Evolutionary conservation across 2,113 vertebrate genomes (phyloP).

Genomic region (Passer domesticus): DNA sequence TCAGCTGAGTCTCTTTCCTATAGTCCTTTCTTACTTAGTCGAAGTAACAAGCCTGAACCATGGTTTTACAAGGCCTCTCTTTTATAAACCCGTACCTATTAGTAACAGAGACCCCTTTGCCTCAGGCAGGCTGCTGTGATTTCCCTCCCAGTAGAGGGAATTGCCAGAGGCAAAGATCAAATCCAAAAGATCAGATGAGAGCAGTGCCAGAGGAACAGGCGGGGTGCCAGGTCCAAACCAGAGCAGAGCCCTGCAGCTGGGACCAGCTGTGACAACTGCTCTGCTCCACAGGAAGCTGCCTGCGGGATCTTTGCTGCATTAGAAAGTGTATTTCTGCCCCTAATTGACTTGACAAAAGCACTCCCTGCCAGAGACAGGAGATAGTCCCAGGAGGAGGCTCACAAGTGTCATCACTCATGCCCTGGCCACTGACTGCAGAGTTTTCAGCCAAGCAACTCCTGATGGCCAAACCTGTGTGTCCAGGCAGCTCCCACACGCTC

Average conservation of each 20-base stretch:
- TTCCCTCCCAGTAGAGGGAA: background rate
- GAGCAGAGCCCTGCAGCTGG: background rate
- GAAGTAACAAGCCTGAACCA: background rate
- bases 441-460: background rate
- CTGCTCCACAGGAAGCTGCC: background rate
- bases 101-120: background rate
- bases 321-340: background rate
- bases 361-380: rapidly evolving
- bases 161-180: background rate
- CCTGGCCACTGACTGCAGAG: rapidly evolving
- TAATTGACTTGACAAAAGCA: background rate
- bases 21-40: background rate
- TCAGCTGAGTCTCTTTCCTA: background rate
- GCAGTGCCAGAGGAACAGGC: background rate
- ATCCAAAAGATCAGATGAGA: background rate
- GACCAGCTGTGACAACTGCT: background rate
- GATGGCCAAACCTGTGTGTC: background rate
- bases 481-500: background rate
- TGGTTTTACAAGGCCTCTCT: background rate
- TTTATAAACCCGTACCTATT: background rate
- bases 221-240: too few relatives aligned
- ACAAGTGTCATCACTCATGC: rapidly evolving
- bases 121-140: background rate
- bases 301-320: background rate
- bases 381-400: background rate